A percentile compares a stretch with the other conserved stretches of the same genome.
phyloP scores from a whole-genome alignment of 2,888 invertebrate species.

The Camptogramma bilineatum region DNA sequence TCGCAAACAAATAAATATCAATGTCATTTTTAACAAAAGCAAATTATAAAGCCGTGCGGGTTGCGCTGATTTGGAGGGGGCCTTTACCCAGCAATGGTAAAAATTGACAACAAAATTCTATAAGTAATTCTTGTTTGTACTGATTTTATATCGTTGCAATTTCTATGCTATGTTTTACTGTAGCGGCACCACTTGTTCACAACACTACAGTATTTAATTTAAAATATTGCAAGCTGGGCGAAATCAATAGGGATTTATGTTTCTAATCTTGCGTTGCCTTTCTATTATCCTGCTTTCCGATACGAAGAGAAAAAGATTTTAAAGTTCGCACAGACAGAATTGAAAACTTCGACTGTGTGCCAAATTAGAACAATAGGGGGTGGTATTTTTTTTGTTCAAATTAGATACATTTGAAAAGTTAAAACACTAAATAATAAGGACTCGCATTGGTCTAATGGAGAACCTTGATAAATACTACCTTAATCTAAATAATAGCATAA shows the following conservation, averaged over 20 bases:
- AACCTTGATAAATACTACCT: too few relatives aligned
- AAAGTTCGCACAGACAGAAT: not conserved
- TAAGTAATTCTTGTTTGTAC: not conserved
- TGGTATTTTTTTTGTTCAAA: too few relatives aligned
- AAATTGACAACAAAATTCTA: too few relatives aligned
- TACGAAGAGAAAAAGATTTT: not conserved
- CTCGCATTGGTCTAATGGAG: too few relatives aligned
- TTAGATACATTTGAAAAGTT: too few relatives aligned
- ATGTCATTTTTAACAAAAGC: too few relatives aligned
- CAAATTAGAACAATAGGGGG: not conserved
- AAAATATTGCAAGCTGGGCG: constrained; percentile 14
- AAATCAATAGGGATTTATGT: constrained; percentile 1
- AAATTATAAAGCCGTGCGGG: too few relatives aligned
- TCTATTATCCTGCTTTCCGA: not conserved
- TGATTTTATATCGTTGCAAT: not conserved
- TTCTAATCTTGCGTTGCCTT: not conserved
- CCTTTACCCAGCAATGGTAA: too few relatives aligned
- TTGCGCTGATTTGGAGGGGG: too few relatives aligned
- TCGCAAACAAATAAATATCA: too few relatives aligned
- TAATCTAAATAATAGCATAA: too few relatives aligned
- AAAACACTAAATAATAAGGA: too few relatives aligned
- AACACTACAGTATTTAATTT: constrained; percentile 29
- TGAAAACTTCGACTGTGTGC: not conserved
- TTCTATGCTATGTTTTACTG: not conserved
- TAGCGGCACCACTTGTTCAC: constrained; percentile 12